Percentiles rank a stretch among this genome's conserved stretches.
Conservation (phyloP, 2,797 vertebrate species). For the Anas acuta region DNA sequence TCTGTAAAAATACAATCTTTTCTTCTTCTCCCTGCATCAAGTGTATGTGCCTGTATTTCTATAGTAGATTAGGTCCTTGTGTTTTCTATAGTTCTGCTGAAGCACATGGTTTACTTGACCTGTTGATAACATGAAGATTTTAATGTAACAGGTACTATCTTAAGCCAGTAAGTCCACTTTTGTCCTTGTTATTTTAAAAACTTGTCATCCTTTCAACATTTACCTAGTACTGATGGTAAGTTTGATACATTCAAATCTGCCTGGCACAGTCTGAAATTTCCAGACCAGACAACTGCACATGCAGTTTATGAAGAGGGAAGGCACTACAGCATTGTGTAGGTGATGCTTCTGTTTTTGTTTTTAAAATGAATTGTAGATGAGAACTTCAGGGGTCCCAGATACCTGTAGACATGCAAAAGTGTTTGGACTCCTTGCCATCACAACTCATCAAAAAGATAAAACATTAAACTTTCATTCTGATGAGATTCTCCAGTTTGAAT, state of each 20-base stretch:
- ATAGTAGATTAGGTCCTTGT: not conserved
- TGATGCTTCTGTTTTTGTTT: not conserved
- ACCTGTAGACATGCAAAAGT: not conserved
- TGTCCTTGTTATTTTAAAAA: not conserved
- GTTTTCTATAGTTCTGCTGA: not conserved
- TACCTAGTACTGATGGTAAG: not conserved
- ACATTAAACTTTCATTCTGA: not conserved
- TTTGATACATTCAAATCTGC: not conserved
- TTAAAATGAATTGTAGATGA: not conserved
- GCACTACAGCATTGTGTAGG: accelerated
- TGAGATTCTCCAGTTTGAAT: not conserved
- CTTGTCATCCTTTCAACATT: not conserved
- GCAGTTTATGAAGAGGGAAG: not conserved
- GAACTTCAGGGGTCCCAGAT: not conserved
- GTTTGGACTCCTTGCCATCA: not conserved
- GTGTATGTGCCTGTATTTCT: not conserved
- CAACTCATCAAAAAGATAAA: not conserved
- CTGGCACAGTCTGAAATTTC: not conserved
- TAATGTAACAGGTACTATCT: not conserved
- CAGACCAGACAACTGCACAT: not conserved
- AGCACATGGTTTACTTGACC: not conserved
- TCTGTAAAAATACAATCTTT: not conserved
- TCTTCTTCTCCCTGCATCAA: not conserved
- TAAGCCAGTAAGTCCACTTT: not conserved
- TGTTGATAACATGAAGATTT: not conserved